phyloP scores from a whole-genome alignment of 2,888 invertebrate genomes.

The Aspidiotus rigidus region DNA sequence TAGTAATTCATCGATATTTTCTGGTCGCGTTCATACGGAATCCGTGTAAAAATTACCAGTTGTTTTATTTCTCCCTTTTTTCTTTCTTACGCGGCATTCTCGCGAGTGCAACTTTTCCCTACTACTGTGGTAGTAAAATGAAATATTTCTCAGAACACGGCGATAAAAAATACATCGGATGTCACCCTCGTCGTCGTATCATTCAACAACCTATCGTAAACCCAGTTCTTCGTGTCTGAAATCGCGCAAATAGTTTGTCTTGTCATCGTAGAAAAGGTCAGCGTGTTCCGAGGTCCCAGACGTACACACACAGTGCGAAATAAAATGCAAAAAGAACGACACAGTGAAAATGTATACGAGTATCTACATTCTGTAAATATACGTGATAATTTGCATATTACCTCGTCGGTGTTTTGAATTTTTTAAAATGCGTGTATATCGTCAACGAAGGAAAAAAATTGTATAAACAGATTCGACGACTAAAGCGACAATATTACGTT shows the following conservation, averaged over 20 bases:
- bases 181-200: slow-evolving; percentile 2
- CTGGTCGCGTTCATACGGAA: too few species aligned
- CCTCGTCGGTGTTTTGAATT: not conserved
- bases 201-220: not conserved
- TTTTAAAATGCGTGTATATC: not conserved
- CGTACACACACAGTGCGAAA: not conserved
- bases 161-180: slow-evolving; percentile 3
- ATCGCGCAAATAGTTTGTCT: not conserved
- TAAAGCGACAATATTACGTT: slow-evolving; percentile 4
- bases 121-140: too few species aligned
- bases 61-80: too few species aligned
- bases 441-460: not conserved
- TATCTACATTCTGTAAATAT: not conserved
- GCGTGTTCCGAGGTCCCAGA: not conserved
- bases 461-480: not conserved
- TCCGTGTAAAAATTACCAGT: too few species aligned
- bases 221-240: not conserved
- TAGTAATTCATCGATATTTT: too few species aligned
- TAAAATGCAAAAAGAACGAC: not conserved
- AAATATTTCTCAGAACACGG: not conserved
- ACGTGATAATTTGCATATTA: slow-evolving; percentile 4
- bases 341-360: not conserved
- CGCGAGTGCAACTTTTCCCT: too few species aligned
- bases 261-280: not conserved
- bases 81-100: too few species aligned